Evolutionary conservation across 2,888 invertebrate species (phyloP), one percentile per base, ranked within the genome.

Genomic region (Temnothorax ravouxi): DNA sequence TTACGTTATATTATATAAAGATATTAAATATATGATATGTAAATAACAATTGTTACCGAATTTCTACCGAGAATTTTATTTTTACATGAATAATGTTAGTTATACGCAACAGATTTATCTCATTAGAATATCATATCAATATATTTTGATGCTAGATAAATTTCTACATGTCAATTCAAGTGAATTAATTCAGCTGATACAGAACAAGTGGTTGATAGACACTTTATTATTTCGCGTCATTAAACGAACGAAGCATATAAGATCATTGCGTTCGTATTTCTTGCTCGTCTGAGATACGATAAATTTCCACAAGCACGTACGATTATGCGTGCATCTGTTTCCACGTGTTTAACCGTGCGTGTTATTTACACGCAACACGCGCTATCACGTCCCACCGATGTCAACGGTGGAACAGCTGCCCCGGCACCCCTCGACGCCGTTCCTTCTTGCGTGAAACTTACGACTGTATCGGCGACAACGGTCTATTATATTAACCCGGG

Each of bases 401-500:
- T 84, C 86, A 83, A 29, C 84, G 81, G 34, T 50, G 67, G 67
- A 56, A 66, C 89, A 87, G 88, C 87, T 85, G 89, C 59, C 34
- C 64, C 59, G 11, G 52, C 18, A 34, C 25, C 41, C 8, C 74
- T 44, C 74, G 69, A 47, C 67, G 54, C 34, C n/a, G 11, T 54
- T 71, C 34, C 47, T 69, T 69, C 25, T 52, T 47, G 52, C 41
- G 47, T 64, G 74, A 80, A 71, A 80, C 79, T 59, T 80, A 80
- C 25, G 59, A 72, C 47, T 72, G 44, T 50, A 72, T 80, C 59
- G 61, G 41, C 50, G 69, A 34, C 75, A 80, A 76, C 50, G 21
- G 56, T 87, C 83, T 88, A 84, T 88, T 87, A 88, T n/a, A n/a
- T 88, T 88, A 87, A 88, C 75, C n/a, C 11, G 21, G 18, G n/a